These are phyloP conservation scores for Pangasianodon gigas DNA, from an alignment of 2,113 vertebrate genomes.

Conservation along the genomic window DNA sequence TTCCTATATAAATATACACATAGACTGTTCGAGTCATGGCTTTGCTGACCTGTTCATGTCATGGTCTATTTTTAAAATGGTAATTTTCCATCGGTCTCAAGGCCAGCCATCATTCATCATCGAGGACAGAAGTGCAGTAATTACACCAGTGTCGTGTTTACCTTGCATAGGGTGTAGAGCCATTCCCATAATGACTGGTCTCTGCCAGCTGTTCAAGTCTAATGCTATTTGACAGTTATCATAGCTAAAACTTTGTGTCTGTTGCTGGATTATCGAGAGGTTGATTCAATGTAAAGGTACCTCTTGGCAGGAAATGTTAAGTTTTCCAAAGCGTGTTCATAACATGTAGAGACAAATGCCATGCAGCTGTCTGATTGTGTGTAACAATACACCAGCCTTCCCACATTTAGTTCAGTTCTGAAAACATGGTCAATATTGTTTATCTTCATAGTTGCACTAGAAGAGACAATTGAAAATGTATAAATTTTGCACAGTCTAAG, in stretches of 20 bases:
- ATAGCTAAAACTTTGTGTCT: background rate
- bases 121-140: constrained; percentile 68
- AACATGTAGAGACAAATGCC: constrained; percentile 16
- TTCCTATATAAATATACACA: constrained; percentile 66
- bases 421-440: background rate
- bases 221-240: background rate
- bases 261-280: background rate
- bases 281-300: background rate
- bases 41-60: constrained; percentile 69
- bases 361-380: background rate
- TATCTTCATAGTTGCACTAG: background rate
- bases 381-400: constrained; percentile 1
- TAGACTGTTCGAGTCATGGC: constrained; percentile 67
- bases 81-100: constrained; percentile 72
- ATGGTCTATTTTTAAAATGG: constrained; percentile 71
- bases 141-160: constrained; percentile 67
- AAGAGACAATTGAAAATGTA: background rate
- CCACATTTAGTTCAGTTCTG: background rate
- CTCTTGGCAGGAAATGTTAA: background rate
- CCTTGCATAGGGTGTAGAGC: constrained; percentile 39
- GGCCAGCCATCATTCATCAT: constrained; percentile 72
- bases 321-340: background rate
- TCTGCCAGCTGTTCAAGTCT: background rate
- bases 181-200: constrained; percentile 35
- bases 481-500: background rate